These are phyloP conservation scores for Bungarus multicinctus DNA, from an alignment of 2,113 vertebrate species.

Conservation along the genomic window DNA sequence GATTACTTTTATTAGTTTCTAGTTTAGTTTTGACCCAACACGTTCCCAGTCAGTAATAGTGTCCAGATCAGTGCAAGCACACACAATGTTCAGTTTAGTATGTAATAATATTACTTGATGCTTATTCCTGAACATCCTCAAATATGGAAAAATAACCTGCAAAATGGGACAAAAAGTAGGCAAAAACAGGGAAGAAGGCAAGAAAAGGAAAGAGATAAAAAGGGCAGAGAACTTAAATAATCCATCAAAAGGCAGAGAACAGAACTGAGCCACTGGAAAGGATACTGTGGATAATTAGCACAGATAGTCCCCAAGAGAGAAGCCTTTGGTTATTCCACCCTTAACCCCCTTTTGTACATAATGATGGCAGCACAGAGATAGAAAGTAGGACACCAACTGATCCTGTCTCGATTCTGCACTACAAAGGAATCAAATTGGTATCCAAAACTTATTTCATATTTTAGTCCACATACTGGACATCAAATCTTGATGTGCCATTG, in stretches of 20 bases:
- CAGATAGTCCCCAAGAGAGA: neutral
- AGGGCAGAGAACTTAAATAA: neutral
- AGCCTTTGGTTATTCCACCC: neutral
- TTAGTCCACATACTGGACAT: neutral
- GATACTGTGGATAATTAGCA: neutral
- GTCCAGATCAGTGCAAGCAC: neutral
- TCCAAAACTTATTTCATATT: neutral
- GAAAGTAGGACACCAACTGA: neutral
- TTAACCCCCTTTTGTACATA: neutral
- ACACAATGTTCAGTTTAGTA: neutral
- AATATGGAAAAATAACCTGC: neutral
- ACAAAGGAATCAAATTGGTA: neutral
- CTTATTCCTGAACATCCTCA: neutral
- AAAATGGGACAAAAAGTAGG: neutral
- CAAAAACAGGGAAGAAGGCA: neutral
- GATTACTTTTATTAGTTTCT: neutral
- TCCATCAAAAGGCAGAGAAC: neutral
- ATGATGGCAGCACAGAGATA: neutral
- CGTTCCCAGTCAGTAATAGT: neutral
- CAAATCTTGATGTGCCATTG: neutral
- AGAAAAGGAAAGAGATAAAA: neutral
- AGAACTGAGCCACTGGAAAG: neutral
- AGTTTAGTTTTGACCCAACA: neutral
- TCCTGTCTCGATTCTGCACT: neutral
- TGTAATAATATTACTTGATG: neutral